Conservation (phyloP, 2,797 vertebrate species). For the Platalea minor region DNA sequence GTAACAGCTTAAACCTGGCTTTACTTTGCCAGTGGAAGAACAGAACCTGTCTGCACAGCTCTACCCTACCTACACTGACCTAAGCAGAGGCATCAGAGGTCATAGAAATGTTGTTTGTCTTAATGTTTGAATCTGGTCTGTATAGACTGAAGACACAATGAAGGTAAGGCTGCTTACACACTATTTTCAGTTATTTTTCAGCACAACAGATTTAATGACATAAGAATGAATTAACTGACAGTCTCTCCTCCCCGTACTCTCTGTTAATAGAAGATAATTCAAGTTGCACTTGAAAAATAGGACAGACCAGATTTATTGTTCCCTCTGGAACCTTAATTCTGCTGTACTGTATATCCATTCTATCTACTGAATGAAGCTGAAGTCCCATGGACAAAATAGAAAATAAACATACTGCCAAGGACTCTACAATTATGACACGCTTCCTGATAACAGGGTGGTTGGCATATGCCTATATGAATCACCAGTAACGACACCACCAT, state of each 20-base stretch:
- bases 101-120: neutral
- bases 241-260: neutral
- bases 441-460: neutral
- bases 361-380: neutral
- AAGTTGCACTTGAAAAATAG: conserved; percentile 6
- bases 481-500: neutral
- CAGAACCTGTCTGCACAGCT: neutral
- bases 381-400: neutral
- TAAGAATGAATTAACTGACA: neutral
- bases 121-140: neutral
- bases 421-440: neutral
- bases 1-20: neutral
- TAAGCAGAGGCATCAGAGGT: neutral
- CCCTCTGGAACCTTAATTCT: conserved; percentile 10
- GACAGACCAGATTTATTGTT: neutral
- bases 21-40: neutral
- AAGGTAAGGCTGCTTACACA: neutral
- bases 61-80: neutral
- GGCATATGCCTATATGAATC: neutral
- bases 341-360: neutral
- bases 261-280: conserved; percentile 31
- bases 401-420: neutral
- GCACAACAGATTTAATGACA: neutral
- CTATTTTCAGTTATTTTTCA: conserved; percentile 4
- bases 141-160: neutral